phyloP scores from a whole-genome alignment of 1,140 invertebrate genomes.

The Octopus bimaculoides region DNA sequence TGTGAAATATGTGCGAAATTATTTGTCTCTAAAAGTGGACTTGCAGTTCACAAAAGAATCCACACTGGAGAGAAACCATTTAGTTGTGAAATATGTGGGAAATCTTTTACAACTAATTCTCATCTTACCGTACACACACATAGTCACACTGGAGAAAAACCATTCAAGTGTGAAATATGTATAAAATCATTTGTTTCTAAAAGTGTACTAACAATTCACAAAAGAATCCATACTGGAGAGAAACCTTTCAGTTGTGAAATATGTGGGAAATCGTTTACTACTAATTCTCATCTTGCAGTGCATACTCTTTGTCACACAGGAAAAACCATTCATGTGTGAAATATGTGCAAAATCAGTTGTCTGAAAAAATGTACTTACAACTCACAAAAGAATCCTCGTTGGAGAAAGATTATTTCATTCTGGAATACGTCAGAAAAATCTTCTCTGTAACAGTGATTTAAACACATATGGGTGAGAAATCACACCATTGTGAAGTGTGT shows the following conservation, averaged over 20 bases:
- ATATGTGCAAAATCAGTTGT: no score
- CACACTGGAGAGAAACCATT: background rate
- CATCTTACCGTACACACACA: background rate
- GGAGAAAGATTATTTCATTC: no score
- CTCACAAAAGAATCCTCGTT: no score
- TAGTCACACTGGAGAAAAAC: background rate
- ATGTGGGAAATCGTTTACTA: no score
- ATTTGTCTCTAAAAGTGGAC: background rate
- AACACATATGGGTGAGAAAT: no score
- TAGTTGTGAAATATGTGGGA: background rate
- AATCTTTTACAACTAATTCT: background rate
- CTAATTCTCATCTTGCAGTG: no score
- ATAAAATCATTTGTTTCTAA: background rate
- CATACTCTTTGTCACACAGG: no score
- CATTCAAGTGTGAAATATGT: background rate
- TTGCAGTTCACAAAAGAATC: background rate
- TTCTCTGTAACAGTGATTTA: no score
- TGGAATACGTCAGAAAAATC: no score
- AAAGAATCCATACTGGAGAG: constrained; percentile 25
- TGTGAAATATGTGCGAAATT: background rate
- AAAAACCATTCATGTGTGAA: background rate
- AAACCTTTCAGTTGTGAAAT: background rate
- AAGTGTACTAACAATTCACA: constrained; percentile 35
- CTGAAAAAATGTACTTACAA: no score
- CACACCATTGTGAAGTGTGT: no score